phyloP scores from a whole-genome alignment of 2,888 invertebrate genomes.

The Lamproptera curius region DNA sequence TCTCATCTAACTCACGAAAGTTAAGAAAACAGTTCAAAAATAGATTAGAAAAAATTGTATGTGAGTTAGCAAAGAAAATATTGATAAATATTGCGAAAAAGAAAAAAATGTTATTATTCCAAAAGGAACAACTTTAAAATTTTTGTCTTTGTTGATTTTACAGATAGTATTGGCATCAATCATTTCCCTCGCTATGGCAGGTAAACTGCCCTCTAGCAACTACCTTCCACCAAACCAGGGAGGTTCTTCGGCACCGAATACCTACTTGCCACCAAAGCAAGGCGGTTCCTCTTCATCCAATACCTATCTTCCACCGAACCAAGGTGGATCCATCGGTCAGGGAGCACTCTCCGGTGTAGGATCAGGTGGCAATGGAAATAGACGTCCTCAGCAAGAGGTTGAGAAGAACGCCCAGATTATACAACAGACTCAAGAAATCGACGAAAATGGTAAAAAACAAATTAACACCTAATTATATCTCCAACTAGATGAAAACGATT shows the following conservation, averaged over 20 bases:
- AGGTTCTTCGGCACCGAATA: conserved; percentile 6
- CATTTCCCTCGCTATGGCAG: conserved; percentile 43
- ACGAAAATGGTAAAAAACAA: conserved; percentile 53
- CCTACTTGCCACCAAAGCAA: conserved; percentile 42
- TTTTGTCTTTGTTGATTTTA: not conserved
- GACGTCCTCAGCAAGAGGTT: conserved; percentile 46
- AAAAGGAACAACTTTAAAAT: not conserved
- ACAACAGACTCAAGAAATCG: conserved; percentile 48
- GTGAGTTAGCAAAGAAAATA: no score
- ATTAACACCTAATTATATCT: no score
- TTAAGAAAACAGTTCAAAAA: no score
- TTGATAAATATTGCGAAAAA: no score
- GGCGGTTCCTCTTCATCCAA: conserved; percentile 21
- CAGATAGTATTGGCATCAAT: conserved; percentile 43
- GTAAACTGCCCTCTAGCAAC: conserved; percentile 46
- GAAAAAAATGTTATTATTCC: no score
- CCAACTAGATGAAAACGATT: no score
- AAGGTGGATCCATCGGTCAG: conserved; percentile 23
- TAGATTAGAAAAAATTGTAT: no score
- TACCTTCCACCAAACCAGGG: conserved; percentile 30
- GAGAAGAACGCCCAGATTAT: conserved; percentile 54
- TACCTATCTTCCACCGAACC: conserved; percentile 41
- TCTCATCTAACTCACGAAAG: no score
- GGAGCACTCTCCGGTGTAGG: conserved; percentile 21
- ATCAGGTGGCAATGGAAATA: conserved; percentile 36